These are phyloP conservation scores for Limnothrissa miodon DNA, from an alignment of 2,113 vertebrate species.

Conservation along the genomic window DNA sequence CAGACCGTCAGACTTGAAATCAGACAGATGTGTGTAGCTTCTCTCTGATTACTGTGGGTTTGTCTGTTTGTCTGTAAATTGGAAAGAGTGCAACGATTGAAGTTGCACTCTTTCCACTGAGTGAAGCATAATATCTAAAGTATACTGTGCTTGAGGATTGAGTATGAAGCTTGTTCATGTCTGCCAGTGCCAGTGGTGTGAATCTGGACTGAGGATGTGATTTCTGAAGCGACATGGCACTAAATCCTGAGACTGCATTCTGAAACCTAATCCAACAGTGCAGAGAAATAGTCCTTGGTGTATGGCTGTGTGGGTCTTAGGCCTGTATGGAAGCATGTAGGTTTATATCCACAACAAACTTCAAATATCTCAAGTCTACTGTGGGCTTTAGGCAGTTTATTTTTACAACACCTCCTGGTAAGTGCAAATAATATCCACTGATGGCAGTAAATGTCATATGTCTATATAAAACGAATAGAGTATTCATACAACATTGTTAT, in stretches of 20 bases:
- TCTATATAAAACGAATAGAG: not conserved
- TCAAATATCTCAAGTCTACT: not conserved
- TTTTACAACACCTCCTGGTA: not conserved
- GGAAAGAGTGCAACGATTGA: not conserved
- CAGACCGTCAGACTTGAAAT: not conserved
- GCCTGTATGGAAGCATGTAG: not conserved
- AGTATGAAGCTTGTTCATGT: not conserved
- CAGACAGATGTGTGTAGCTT: not conserved
- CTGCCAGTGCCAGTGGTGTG: not conserved
- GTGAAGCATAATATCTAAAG: not conserved
- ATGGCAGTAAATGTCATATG: not conserved
- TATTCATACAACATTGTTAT: not conserved
- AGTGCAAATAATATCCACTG: not conserved
- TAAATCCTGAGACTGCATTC: not conserved
- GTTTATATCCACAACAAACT: not conserved
- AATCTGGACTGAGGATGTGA: not conserved
- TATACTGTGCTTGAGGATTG: not conserved
- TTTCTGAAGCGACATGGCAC: not conserved
- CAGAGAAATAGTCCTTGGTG: not conserved
- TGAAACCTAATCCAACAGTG: slow-evolving; percentile 2
- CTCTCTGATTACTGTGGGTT: not conserved
- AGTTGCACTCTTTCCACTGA: not conserved
- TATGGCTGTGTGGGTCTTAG: not conserved
- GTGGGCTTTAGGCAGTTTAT: not conserved
- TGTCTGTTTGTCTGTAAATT: not conserved